Percentiles rank a stretch among this genome's conserved stretches.
Conservation (phyloP, 2,113 vertebrate species). For the Chlorodrepanis virens region DNA sequence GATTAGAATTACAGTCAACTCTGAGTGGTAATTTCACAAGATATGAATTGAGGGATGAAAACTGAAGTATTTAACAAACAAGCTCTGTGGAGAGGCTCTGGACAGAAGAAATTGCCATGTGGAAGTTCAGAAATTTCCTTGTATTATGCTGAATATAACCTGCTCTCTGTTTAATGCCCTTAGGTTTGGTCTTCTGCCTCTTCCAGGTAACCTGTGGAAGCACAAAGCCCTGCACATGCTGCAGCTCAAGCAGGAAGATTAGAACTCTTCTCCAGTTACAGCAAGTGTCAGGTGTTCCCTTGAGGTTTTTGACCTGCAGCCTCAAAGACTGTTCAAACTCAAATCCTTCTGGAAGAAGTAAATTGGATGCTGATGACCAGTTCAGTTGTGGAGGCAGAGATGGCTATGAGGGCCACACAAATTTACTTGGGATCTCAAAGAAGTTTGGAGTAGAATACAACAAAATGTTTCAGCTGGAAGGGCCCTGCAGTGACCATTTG, state of each 20-base stretch:
- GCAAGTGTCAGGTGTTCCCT: background rate
- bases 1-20: constrained; percentile 27
- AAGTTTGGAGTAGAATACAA: background rate
- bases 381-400: background rate
- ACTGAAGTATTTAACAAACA: constrained; percentile 2
- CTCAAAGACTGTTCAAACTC: background rate
- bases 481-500: background rate
- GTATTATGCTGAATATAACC: background rate
- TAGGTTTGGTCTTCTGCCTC: background rate
- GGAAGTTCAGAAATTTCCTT: background rate
- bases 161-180: background rate
- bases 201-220: background rate
- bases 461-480: background rate
- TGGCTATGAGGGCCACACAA: background rate
- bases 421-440: rapidly evolving
- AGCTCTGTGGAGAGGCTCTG: background rate
- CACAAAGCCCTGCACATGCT: background rate
- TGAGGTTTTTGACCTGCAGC: background rate
- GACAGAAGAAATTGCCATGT: background rate
- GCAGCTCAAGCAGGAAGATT: background rate
- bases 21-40: background rate
- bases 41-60: background rate
- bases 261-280: background rate
- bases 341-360: background rate
- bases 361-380: background rate